phyloP scores from a whole-genome alignment of 1,140 invertebrate species.

The Laupala kohalensis region DNA sequence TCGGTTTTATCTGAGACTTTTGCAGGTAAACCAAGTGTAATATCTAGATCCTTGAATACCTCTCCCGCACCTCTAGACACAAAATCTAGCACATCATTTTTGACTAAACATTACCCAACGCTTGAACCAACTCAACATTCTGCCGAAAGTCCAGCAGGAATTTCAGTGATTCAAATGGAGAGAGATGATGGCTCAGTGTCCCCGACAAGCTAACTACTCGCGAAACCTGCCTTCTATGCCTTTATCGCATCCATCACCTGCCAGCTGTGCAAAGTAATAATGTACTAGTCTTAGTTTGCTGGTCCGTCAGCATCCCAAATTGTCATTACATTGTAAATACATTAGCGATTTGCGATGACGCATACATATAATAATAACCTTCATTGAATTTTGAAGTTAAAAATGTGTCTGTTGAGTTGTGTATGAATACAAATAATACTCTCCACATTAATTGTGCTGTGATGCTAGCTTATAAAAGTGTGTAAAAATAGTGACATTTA shows the following conservation, averaged over 20 bases:
- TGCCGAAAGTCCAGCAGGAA: not conserved
- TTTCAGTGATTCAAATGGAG: not conserved
- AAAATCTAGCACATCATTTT: not conserved
- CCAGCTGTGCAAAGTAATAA: not conserved
- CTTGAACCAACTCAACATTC: not conserved
- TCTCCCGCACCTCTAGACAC: not conserved
- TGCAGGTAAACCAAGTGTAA: not conserved
- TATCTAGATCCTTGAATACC: not conserved
- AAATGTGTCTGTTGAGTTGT: not conserved
- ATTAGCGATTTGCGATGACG: not conserved
- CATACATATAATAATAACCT: not conserved
- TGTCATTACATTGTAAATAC: not conserved
- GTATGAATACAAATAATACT: not conserved
- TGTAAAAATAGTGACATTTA: not conserved
- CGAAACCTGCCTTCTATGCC: slow-evolving; percentile 1
- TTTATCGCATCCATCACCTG: not conserved
- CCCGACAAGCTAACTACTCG: slow-evolving; percentile 11
- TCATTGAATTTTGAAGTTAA: not conserved
- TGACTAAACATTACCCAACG: not conserved
- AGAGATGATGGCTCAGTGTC: slow-evolving; percentile 7
- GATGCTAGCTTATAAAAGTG: not conserved
- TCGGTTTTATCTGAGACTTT: slow-evolving; percentile 9
- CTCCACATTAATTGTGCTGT: not conserved
- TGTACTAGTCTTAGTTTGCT: not conserved
- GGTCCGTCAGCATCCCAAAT: not conserved